Evolutionary conservation across 2,888 invertebrate species (phyloP).

Genomic region (Epinotia bilunana): DNA sequence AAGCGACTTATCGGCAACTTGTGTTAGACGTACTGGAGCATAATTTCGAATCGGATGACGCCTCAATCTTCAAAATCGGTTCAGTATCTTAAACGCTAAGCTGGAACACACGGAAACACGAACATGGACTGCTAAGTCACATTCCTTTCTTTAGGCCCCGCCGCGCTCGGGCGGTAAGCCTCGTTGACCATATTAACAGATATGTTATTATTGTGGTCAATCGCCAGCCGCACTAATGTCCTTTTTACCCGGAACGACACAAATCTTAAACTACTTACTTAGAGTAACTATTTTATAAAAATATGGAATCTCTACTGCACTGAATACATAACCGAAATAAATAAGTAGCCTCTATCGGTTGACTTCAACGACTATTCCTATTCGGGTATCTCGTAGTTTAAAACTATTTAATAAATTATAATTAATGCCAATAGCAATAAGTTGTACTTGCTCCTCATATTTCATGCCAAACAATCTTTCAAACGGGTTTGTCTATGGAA

Average conservation of each 20-base stretch:
- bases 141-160: no score
- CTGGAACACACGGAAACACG: no score
- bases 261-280: neutral
- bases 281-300: neutral
- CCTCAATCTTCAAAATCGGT: no score
- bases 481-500: neutral
- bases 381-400: neutral
- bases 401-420: conserved; percentile 1
- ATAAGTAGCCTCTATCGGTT: conserved; percentile 21
- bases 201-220: neutral
- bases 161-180: no score
- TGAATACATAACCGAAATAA: conserved; percentile 6
- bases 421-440: neutral
- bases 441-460: neutral
- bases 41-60: no score
- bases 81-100: no score
- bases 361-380: conserved; percentile 6
- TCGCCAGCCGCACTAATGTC: no score
- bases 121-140: no score
- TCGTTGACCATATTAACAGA: no score
- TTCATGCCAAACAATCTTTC: neutral
- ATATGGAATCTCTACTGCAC: neutral
- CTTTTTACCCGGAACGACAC: no score
- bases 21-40: no score
- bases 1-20: no score